A percentile compares a stretch with the other conserved stretches of the same genome.
These are phyloP conservation scores for Beris chalybata DNA, from an alignment of 2,888 invertebrate species.

Conservation along the genomic window DNA sequence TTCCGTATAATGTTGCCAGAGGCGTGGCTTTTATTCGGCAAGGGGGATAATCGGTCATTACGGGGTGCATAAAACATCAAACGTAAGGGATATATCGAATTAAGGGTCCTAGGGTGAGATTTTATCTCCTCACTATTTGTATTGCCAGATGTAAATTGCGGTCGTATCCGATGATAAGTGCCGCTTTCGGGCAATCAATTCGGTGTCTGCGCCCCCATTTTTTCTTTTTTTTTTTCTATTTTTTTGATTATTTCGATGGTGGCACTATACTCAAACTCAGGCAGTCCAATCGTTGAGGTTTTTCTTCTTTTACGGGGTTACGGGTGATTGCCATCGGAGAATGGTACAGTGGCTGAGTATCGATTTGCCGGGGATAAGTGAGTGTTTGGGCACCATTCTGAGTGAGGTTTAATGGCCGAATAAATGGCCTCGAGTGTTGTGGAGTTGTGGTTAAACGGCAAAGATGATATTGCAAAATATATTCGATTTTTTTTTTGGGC, in stretches of 20 bases:
- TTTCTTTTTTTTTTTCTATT: too few relatives aligned
- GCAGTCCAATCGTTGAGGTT: conserved; percentile 23
- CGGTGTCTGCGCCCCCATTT: conserved; percentile 20
- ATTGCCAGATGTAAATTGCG: conserved; percentile 40
- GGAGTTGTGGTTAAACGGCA: conserved; percentile 22
- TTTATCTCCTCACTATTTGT: conserved; percentile 34
- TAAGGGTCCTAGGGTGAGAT: conserved; percentile 30
- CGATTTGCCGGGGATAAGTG: conserved; percentile 25
- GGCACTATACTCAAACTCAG: background rate
- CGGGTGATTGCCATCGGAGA: conserved; percentile 20
- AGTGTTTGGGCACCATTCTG: conserved; percentile 25
- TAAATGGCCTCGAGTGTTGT: conserved; percentile 31
- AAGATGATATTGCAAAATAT: conserved; percentile 1
- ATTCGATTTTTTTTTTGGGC: too few relatives aligned
- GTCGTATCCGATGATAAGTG: conserved; percentile 38
- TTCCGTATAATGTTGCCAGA: background rate
- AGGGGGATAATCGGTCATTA: conserved; percentile 39
- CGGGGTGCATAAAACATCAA: conserved; percentile 36
- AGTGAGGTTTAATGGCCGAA: conserved; percentile 32
- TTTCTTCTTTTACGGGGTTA: conserved; percentile 3
- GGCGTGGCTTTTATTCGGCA: conserved; percentile 31
- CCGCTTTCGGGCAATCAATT: conserved; percentile 39
- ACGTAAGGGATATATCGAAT: conserved; percentile 36
- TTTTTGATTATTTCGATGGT: too few relatives aligned
- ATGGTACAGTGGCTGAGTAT: conserved; percentile 22